phyloP scores from a whole-genome alignment of 37 sponge, comb jelly and placozoan species.

The Ephydatia muelleri region DNA sequence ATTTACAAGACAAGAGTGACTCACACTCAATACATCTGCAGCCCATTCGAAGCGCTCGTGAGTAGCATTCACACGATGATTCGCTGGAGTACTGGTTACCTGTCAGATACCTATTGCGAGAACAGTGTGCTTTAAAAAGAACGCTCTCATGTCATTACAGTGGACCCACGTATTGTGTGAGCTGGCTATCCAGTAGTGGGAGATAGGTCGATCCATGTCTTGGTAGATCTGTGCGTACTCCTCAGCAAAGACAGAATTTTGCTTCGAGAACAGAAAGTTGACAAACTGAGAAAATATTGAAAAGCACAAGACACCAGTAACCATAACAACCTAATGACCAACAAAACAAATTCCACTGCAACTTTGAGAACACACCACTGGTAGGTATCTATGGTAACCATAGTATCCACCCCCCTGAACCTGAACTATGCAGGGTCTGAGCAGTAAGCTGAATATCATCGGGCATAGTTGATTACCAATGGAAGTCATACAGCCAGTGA shows the following conservation, averaged over 20 bases:
- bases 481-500: too few relatives aligned
- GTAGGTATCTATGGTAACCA: too few relatives aligned
- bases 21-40: conserved; percentile 95
- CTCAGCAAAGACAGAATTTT: conserved; percentile 71
- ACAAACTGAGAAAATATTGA: conserved; percentile 70
- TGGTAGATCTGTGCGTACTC: conserved; percentile 66
- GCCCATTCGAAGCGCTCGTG: conserved; percentile 78
- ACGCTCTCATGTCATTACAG: neutral
- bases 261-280: conserved; percentile 90
- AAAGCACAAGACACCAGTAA: neutral
- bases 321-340: neutral
- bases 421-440: too few relatives aligned
- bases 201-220: conserved; percentile 90
- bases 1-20: neutral
- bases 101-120: conserved; percentile 81
- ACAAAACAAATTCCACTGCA: too few relatives aligned
- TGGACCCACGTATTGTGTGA: conserved; percentile 91
- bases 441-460: too few relatives aligned
- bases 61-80: conserved; percentile 91
- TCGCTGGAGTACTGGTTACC: conserved; percentile 96
- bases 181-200: conserved; percentile 97
- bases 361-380: neutral
- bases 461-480: too few relatives aligned
- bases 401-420: too few relatives aligned
- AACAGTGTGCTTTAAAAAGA: neutral